These are phyloP conservation scores for Fragum fragum DNA, from an alignment of 2,888 invertebrate species.

Conservation along the genomic window DNA sequence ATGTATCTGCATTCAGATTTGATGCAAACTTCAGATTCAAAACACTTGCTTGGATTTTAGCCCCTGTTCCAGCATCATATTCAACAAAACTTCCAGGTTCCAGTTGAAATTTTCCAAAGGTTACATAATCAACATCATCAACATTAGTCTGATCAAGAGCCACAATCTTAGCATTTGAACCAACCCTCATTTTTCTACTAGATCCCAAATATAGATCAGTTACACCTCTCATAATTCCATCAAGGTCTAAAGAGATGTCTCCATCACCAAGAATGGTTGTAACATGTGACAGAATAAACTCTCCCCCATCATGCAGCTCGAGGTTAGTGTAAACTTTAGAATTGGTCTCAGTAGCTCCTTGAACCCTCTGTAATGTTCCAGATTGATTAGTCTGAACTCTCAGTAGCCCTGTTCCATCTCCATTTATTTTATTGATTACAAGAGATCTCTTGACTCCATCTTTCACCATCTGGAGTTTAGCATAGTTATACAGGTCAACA, in stretches of 20 bases:
- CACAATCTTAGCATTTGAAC: slow-evolving; percentile 74
- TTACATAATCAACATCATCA: slow-evolving; percentile 60
- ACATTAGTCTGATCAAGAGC: slow-evolving; percentile 66
- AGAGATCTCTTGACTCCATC: slow-evolving; percentile 70
- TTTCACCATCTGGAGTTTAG: slow-evolving; percentile 74
- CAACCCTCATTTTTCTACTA: slow-evolving; percentile 73
- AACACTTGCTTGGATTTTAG: slow-evolving; percentile 70
- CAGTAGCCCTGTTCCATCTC: slow-evolving; percentile 79
- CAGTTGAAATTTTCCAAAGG: slow-evolving; percentile 76
- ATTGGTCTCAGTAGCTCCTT: slow-evolving; percentile 55
- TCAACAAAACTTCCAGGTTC: slow-evolving; percentile 75
- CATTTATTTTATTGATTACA: slow-evolving; percentile 72
- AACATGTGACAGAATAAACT: slow-evolving; percentile 78
- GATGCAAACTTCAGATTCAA: slow-evolving; percentile 75
- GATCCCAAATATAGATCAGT: slow-evolving; percentile 72
- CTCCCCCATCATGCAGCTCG: slow-evolving; percentile 78
- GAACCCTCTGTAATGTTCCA: slow-evolving; percentile 74
- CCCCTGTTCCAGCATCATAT: slow-evolving; percentile 74
- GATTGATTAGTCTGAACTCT: slow-evolving; percentile 73
- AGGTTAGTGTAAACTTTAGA: slow-evolving; percentile 78
- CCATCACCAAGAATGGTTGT: slow-evolving; percentile 75
- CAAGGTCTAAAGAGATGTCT: slow-evolving; percentile 73
- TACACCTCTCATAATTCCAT: slow-evolving; percentile 76
- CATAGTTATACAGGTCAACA: slow-evolving; percentile 74
- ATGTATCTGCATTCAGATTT: slow-evolving; percentile 72